Evolutionary conservation across 2,888 invertebrate species (phyloP), one percentile per base, ranked within the genome.

Genomic region (Xylota sylvarum): DNA sequence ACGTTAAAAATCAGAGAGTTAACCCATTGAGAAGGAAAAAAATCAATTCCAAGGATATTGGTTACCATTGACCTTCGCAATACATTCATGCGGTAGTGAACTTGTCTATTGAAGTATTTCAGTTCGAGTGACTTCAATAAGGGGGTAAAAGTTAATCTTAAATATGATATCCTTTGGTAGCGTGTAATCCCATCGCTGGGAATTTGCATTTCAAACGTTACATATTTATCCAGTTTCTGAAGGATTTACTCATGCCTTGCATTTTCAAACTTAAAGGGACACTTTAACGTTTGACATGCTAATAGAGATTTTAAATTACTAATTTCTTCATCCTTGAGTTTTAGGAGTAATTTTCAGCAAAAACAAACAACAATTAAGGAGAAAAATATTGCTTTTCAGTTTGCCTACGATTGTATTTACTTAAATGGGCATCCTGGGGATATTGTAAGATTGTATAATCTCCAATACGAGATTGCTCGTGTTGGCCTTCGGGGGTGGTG

Each of bases 171-270:
- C 35, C 35, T 35, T 58, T 23, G 19, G 14, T 7, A 3, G 17
- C 2, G n/a, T 5, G 35, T 52, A 30, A 52, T 12, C n/a, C 55
- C 30, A 32, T 58, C n/a, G 40, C n/a, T 14, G 43, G 50, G 23
- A 65, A 65, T 65, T 65, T 19, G 4, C 65, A 65, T 65, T 17
- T 48, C 65, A 65, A 65, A 65, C 32, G 50, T 0, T n/a, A n/a
- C n/a, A n/a, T n/a, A 37, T 37, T 35, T 35, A 6, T 35, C 9
- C 12, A 60, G 14, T 35, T 55, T 19, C 19, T 60, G 7, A 58
- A 37, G 10, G 3, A 35, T 35, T 17, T 32, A 19, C 9, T 48
- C 48, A 23, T 50, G 17, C 46, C 14, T 50, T 50, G 55, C 55
- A 14, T 14, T 23, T 55, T 32, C 0, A 43, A 6, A 3, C 14